Base-by-base conservation (phyloP, 2,797 vertebrate species). In the Clarias platycephalus region DNA sequence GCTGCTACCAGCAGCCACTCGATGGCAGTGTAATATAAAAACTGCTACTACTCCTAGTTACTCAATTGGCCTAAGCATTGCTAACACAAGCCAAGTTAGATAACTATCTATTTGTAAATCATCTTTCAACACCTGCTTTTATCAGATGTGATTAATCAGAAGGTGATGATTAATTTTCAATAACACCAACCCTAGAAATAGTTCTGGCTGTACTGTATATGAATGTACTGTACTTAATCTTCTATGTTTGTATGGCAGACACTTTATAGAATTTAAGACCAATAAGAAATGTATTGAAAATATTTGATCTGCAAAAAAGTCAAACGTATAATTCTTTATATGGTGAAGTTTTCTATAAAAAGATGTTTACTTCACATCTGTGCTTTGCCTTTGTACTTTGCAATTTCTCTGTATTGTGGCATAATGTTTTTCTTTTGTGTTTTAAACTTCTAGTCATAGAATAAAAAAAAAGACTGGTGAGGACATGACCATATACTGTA, bases 1-100 rank as follows among this genome's bases (percentile, higher is more conserved):
- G 16, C 49, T 74, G 20, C 31, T 22, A 60, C 28, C 55, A 58
- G 24, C 55, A 58, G 10, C 55, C 75, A 77, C 75, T 37, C 0
- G 31, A 60, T 58, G 75, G 75, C 75, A 77, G 75, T 77, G 10
- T 60, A 24, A 77, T 34, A 60, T 31, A 60, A 60, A 57, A 60
- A 24, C 20, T 16, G 4, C 31, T 37, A 13, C 20, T 37, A 60
- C 49, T 53, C 49, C 49, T 53, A 75, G 2, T 16, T 28, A 31
- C 53, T 28, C 4, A 74, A 74, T 53, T 53, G n/a, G 5, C 44
- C 44, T 49, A n/a, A 49, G 13, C 37, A n/a, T 8, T 44, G 49
- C 16, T 40, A 70, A 40, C 18, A 13, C 26, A 57, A 4, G 9
- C 70, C 24, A 26, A 49, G 5, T 72, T 44, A 49, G 24, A 9